phyloP scores from a whole-genome alignment of 2,797 vertebrate species.

The Clarias laeviceps region DNA sequence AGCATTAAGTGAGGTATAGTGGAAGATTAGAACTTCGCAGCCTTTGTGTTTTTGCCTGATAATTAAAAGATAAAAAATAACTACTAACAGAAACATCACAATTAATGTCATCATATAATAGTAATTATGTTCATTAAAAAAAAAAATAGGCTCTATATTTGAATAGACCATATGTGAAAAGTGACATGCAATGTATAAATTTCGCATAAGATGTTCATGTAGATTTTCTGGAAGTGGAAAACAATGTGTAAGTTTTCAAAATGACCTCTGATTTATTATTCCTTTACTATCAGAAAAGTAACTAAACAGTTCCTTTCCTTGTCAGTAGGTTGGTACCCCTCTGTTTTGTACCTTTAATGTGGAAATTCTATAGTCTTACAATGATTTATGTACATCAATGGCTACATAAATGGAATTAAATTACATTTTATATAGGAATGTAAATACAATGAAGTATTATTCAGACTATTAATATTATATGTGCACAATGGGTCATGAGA shows the following conservation, averaged over 20 bases:
- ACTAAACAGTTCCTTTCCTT: background rate
- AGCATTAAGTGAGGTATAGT: background rate
- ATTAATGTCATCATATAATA: background rate
- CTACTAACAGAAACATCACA: background rate
- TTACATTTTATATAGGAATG: background rate
- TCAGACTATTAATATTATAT: background rate
- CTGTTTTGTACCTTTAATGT: too few relatives aligned
- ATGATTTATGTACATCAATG: background rate
- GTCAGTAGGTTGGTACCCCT: background rate
- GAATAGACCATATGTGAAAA: background rate
- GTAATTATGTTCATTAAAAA: background rate
- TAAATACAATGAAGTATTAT: background rate
- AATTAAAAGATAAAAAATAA: background rate
- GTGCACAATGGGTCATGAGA: background rate
- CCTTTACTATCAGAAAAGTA: background rate
- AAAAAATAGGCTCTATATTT: background rate
- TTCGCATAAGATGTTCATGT: background rate
- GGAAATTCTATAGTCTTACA: background rate
- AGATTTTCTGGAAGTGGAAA: background rate
- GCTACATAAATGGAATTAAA: background rate
- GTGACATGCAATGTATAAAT: background rate
- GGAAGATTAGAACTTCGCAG: background rate
- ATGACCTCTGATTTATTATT: background rate
- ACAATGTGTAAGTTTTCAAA: conserved; percentile 1
- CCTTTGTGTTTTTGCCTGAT: background rate